A percentile compares a stretch with the other conserved stretches of the same genome.
These are phyloP conservation scores for Pithys albifrons DNA, from an alignment of 2,113 vertebrate species.

Conservation along the genomic window DNA sequence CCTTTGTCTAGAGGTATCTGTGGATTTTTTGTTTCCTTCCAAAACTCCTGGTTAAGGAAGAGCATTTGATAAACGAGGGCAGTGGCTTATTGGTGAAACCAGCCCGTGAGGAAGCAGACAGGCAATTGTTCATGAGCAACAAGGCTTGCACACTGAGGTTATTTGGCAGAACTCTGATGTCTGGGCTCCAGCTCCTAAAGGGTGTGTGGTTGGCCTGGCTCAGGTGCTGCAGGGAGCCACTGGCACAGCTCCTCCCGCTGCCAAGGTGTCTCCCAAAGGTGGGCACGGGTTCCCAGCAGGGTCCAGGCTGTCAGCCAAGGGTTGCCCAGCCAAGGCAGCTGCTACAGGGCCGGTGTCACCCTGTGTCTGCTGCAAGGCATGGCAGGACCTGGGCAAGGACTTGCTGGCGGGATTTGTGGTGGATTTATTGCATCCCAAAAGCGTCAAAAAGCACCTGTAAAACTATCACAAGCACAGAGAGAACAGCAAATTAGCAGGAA, in stretches of 20 bases:
- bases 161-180: not conserved
- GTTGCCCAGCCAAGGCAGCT: not conserved
- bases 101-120: not conserved
- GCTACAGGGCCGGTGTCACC: not conserved
- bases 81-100: not conserved
- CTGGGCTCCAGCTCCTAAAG: not conserved
- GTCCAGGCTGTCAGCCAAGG: not conserved
- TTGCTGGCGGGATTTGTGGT: slow-evolving; percentile 47
- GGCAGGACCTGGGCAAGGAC: slow-evolving; percentile 70
- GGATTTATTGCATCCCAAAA: slow-evolving; percentile 69
- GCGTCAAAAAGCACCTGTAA: slow-evolving; percentile 79
- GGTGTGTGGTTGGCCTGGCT: not conserved
- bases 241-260: slow-evolving; percentile 37
- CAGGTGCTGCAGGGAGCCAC: slow-evolving; percentile 49
- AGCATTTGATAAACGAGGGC: not conserved
- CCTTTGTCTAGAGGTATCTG: not conserved
- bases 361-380: not conserved
- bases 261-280: not conserved
- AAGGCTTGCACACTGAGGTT: not conserved
- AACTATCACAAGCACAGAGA: slow-evolving; percentile 23
- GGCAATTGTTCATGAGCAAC: not conserved
- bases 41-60: not conserved
- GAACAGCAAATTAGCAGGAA: not conserved
- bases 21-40: not conserved
- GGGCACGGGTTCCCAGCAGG: not conserved